Evolutionary conservation across 35 echinoderm and acorn worm genomes (phyloP).

Genomic region (Diadema setosum): DNA sequence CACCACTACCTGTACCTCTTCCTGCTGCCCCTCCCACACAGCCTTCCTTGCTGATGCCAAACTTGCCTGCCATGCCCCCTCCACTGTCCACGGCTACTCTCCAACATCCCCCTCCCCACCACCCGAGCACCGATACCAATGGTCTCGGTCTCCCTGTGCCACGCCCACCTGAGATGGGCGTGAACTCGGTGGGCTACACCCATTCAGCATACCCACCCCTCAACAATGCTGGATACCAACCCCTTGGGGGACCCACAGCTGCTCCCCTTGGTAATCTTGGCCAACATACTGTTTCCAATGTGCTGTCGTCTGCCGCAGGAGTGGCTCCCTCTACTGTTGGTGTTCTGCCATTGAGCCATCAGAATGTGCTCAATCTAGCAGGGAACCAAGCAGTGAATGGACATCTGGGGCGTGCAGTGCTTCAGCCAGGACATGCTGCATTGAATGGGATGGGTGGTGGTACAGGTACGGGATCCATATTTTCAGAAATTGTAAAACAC

Average conservation of each 20-base stretch:
- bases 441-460: background rate
- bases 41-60: no score
- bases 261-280: no score
- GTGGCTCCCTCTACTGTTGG: background rate
- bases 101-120: background rate
- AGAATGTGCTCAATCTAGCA: constrained; percentile 9
- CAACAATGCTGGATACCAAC: no score
- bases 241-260: no score
- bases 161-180: no score
- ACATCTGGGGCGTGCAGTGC: no score
- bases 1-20: background rate
- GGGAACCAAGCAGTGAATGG: background rate
- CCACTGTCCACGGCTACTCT: background rate
- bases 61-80: no score
- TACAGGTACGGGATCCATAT: background rate
- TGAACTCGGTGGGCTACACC: no score
- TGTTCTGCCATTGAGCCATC: background rate
- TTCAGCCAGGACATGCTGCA: background rate
- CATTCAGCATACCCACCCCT: no score
- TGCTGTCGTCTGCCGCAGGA: background rate
- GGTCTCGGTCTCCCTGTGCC: background rate
- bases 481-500: background rate
- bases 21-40: background rate
- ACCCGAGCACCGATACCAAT: background rate
- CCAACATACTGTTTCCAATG: no score